Percentiles rank a stretch among this genome's conserved stretches.
These are phyloP conservation scores for Lamellibrachia luymesi DNA, from an alignment of 1,140 invertebrate species.

Conservation along the genomic window DNA sequence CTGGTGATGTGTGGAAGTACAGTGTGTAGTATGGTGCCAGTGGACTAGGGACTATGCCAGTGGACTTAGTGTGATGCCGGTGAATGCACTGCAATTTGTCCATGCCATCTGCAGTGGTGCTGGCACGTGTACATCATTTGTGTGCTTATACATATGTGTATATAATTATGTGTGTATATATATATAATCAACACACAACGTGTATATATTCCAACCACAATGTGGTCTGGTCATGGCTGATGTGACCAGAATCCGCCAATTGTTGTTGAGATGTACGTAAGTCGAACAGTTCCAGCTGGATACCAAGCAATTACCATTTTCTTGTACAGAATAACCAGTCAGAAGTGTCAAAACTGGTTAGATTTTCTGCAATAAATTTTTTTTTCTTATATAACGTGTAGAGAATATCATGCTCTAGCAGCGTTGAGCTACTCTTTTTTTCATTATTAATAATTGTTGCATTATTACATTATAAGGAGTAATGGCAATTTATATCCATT, in stretches of 20 bases:
- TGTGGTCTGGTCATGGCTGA: no score
- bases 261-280: neutral
- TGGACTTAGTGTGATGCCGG: neutral
- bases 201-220: neutral
- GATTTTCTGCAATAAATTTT: neutral
- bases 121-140: neutral
- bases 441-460: no score
- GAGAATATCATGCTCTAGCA: neutral
- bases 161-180: neutral
- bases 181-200: neutral
- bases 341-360: neutral
- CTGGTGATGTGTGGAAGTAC: neutral
- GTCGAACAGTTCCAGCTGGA: neutral
- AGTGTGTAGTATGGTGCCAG: neutral
- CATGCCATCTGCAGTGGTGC: neutral
- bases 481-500: neutral
- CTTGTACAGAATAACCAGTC: neutral
- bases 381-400: neutral
- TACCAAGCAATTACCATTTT: neutral
- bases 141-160: neutral
- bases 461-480: neutral
- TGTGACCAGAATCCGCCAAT: neutral
- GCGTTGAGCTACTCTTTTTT: neutral
- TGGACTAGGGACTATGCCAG: neutral
- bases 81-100: neutral